Percentiles rank a stretch among this genome's conserved stretches.
phyloP scores from a whole-genome alignment of 2,113 vertebrate species.

The Isurus oxyrinchus region DNA sequence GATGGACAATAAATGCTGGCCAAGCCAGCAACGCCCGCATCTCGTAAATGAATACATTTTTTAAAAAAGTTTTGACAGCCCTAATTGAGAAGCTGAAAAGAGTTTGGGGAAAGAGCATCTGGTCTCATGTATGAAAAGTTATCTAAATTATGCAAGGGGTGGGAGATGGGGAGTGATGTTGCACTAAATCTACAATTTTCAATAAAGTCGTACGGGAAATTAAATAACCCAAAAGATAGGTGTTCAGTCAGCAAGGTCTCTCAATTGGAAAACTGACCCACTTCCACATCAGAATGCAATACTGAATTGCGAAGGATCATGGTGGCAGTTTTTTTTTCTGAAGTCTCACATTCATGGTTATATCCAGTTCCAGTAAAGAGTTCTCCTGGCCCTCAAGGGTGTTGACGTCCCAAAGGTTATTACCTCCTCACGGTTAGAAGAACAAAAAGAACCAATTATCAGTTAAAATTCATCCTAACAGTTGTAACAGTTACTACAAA shows the following conservation, averaged over 20 bases:
- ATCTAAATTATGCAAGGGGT: neutral
- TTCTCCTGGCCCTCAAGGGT: neutral
- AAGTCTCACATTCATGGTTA: neutral
- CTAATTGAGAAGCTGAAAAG: neutral
- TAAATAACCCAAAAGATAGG: neutral
- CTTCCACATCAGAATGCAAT: neutral
- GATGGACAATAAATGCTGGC: no score
- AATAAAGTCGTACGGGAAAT: neutral
- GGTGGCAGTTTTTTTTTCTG: neutral
- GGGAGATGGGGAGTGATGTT: neutral
- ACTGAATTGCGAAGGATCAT: neutral
- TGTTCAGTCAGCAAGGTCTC: no score
- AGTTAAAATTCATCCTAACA: neutral
- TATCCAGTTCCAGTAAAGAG: neutral
- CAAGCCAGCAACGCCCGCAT: no score
- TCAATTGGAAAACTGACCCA: no score
- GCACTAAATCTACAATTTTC: neutral
- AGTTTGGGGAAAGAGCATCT: neutral
- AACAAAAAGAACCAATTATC: neutral
- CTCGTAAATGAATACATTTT: no score
- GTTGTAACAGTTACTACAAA: neutral
- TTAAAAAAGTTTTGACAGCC: neutral
- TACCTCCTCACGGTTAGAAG: no score
- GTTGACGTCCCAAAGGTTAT: neutral
- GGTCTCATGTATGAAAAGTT: neutral